These are phyloP conservation scores for Sylvilagus floridanus DNA, from an alignment of 2,797 vertebrate species.

Conservation along the genomic window DNA sequence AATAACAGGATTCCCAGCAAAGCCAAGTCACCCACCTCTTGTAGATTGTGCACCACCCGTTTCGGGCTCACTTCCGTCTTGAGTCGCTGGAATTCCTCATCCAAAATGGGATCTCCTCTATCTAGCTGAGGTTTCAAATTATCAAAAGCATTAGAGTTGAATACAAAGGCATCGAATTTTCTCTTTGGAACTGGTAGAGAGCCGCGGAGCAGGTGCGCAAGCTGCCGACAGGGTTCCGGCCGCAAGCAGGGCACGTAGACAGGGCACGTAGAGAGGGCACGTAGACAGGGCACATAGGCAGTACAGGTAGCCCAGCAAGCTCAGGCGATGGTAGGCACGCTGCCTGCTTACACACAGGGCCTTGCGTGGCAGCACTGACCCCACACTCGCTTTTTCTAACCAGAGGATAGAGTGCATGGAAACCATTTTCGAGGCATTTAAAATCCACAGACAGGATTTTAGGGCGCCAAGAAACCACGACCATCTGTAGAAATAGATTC, in stretches of 20 bases:
- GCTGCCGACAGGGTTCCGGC: background rate
- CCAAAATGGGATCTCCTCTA: constrained; percentile 84
- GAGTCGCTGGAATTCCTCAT: constrained; percentile 87
- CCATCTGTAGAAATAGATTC: background rate
- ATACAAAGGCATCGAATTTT: background rate
- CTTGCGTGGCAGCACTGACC: background rate
- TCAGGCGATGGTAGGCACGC: background rate
- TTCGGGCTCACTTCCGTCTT: constrained; percentile 81
- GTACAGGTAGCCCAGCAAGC: too few species aligned
- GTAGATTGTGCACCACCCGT: constrained; percentile 85
- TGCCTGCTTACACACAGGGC: background rate
- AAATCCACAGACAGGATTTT: constrained; percentile 31
- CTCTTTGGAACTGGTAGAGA: constrained; percentile 36
- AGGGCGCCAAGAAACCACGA: background rate
- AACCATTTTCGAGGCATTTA: constrained; percentile 25
- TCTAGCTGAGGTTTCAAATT: constrained; percentile 86
- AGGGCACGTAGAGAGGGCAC: too few species aligned
- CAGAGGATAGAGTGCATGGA: background rate
- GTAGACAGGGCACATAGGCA: too few species aligned
- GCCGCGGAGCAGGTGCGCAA: background rate
- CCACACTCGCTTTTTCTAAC: background rate
- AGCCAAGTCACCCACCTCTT: constrained; percentile 88
- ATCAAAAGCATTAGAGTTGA: constrained; percentile 68
- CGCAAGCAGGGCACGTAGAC: background rate
- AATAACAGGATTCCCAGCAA: constrained; percentile 32